Conservation (phyloP, 1,140 invertebrate genomes). For the Chionoecetes opilio region DNA sequence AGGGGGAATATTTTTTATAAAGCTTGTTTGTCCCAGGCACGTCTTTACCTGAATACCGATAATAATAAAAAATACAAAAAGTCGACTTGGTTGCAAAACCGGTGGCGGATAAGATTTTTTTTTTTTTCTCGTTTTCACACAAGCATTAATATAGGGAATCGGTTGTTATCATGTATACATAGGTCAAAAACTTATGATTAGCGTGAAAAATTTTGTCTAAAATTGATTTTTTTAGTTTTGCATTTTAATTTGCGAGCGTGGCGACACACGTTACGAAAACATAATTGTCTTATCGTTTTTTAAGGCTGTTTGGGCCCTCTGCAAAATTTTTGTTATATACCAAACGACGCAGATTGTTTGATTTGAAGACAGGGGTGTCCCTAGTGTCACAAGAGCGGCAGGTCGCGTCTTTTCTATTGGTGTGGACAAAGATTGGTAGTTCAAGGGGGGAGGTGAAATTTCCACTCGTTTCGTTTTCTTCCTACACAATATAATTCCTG, state of each 20-base stretch:
- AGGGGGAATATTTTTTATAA: conserved; percentile 76
- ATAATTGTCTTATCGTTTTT: conserved; percentile 71
- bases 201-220: not conserved
- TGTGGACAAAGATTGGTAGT: conserved; percentile 75
- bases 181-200: not conserved
- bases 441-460: conserved; percentile 46
- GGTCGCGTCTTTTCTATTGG: conserved; percentile 78
- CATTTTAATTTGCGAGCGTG: conserved; percentile 65
- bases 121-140: not conserved
- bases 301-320: conserved; percentile 72
- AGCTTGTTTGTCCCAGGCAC: conserved; percentile 76
- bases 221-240: conserved; percentile 47
- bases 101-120: not conserved
- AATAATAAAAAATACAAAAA: conserved; percentile 59
- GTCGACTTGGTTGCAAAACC: conserved; percentile 24
- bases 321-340: conserved; percentile 75
- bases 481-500: conserved; percentile 9
- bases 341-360: conserved; percentile 79
- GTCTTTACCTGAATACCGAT: conserved; percentile 71
- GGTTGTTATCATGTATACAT: not conserved
- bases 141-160: not conserved
- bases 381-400: conserved; percentile 72
- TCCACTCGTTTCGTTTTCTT: conserved; percentile 70
- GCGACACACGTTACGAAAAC: conserved; percentile 46
- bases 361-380: conserved; percentile 76